Base-by-base conservation (phyloP, 2,113 vertebrate species). In the Monopterus albus region DNA sequence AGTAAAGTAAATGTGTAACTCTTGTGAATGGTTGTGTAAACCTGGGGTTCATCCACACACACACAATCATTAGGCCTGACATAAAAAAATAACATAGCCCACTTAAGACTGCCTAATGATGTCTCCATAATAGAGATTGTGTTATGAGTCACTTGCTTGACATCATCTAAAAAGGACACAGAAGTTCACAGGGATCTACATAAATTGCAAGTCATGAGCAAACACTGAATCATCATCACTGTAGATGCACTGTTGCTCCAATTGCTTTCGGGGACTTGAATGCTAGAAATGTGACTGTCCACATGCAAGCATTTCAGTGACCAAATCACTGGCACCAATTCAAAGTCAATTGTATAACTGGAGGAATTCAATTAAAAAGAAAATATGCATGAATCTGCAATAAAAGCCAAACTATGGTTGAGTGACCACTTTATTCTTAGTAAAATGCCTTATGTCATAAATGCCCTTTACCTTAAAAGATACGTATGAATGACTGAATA, bases 61-160 rank as follows among this genome's bases (percentile, higher is more conserved):
- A n/a, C n/a, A n/a, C n/a, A 38, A 20, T 72, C 23, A 47, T 35
- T 62, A n/a, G n/a, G n/a, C 21, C 5, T 51, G 26, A 56, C 20
- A 6, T 38, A 7, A 12, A 38, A 17, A 18, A 38, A 23, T n/a
- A 36, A 17, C n/a, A n/a, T n/a, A 11, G 14, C 12, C 3, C 33
- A 17, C 13, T 26, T 39, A 57, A 25, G 13, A 38, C 21, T 17
- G 21, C 5, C 13, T 38, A 10, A 57, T 42, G 17, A 29, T 18
- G 56, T 38, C 31, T 36, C n/a, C n/a, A 15, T 12, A 40, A 26
- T 10, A 40, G 38, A 59, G 17, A 13, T 5, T 7, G 45, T 13
- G n/a, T 46, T 33, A 46, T 33, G 58, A 61, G 58, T 46, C 40
- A 61, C 42, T 46, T 23, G 4, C 4, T 61, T 46, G 40, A 60